Conservation (phyloP, 2,888 invertebrate species). For the Pherbina coryleti region DNA sequence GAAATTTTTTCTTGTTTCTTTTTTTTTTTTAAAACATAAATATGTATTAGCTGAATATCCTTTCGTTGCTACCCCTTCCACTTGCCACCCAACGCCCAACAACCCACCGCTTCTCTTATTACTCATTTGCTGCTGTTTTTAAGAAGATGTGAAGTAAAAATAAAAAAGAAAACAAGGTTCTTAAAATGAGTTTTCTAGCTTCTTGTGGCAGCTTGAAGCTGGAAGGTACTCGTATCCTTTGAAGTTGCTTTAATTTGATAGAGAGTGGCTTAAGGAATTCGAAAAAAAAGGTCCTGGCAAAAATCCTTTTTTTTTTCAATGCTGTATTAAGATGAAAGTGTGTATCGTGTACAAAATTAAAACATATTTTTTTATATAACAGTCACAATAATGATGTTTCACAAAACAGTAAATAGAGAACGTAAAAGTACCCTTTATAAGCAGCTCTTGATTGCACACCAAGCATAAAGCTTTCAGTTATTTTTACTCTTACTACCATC, state of each 20-base stretch:
- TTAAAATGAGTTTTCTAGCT: background rate
- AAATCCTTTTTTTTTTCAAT: background rate
- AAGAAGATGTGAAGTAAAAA: background rate
- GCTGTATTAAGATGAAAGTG: background rate
- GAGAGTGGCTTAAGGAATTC: too few species aligned
- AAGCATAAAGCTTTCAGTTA: too few species aligned
- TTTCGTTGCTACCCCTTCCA: background rate
- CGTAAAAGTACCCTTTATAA: too few species aligned
- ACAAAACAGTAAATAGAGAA: too few species aligned
- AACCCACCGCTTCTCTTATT: background rate
- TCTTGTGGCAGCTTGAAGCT: background rate
- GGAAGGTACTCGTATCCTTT: slow-evolving; percentile 3
- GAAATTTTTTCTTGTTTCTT: background rate
- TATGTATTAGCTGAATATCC: slow-evolving; percentile 24
- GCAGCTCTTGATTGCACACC: too few species aligned
- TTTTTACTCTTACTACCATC: too few species aligned
- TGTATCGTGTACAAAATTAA: background rate
- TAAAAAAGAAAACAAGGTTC: background rate
- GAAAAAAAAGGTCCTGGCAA: background rate
- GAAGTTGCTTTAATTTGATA: background rate
- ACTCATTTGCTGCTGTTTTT: slow-evolving; percentile 14
- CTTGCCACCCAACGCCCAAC: background rate
- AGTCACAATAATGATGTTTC: too few species aligned
- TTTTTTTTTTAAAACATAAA: background rate
- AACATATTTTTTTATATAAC: too few species aligned